Base-by-base conservation (phyloP, 92 coral and sea anemone genomes). In the Zoanthus gigantus region DNA sequence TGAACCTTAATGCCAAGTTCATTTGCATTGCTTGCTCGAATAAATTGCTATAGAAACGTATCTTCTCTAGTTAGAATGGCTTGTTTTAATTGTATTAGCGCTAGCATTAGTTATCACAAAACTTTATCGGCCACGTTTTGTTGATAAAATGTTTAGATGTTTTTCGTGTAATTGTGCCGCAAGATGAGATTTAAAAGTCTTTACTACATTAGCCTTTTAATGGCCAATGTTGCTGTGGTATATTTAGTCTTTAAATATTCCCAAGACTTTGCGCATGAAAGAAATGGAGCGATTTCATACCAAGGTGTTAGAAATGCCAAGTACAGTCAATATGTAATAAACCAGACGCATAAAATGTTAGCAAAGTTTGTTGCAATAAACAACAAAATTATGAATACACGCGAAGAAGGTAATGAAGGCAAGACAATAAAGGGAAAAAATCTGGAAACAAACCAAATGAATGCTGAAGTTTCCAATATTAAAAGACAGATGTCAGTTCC, bases 131-230 rank as follows among this genome's bases (percentile, higher is more conserved):
- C 53, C 18, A 54, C 5, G 28, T 4, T 29, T 12, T 5, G 14
- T 12, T 76, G 4, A 7, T 31, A 7, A 77, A 54, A 53, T 52
- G 11, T 67, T 28, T 52, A 52, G 82, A 77, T 11, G 4, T 30
- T 58, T 16, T 29, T 76, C 13, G 45, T 17, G 32, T 11, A 11
- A 17, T 28, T 77, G 31, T 52, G 53, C 14, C 82, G 67, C 0
- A 77, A 54, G 12, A 34, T 77, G 18, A 32, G 67, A 30, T 18
- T 77, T 8, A 77, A 77, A 28, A 53, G 68, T 77, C 47, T 77
- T 32, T 77, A 54, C 18, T 77, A 14, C 53, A 15, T 53, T 29
- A 9, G 34, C 6, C 9, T 77, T 0, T 57, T 54, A 10, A 54
- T 30, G 0, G 69, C 31, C 17, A 63, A 63, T 58, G 8, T 77